A percentile compares a stretch with the other conserved stretches of the same genome.
phyloP scores from a whole-genome alignment of 2,797 vertebrate species.

The Crypturellus tataupa region DNA sequence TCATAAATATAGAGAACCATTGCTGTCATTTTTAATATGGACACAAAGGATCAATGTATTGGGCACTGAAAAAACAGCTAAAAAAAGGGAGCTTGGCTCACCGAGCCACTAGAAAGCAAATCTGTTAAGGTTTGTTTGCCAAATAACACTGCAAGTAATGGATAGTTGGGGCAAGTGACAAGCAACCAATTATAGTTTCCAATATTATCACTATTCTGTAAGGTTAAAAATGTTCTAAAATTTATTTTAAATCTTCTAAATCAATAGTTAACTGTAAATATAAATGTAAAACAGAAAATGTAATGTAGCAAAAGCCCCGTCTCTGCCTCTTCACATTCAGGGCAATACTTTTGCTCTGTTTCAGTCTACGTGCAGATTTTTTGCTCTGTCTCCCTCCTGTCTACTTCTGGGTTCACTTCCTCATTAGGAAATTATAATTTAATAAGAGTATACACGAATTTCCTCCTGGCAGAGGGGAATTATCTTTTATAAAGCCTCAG shows the following conservation, averaged over 20 bases:
- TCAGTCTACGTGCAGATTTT: neutral
- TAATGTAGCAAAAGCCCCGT: neutral
- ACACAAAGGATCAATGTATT: neutral
- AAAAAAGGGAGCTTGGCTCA: neutral
- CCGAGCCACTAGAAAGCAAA: neutral
- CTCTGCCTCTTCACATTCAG: neutral
- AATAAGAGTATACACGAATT: neutral
- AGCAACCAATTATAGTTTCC: neutral
- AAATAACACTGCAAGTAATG: neutral
- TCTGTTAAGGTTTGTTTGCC: neutral
- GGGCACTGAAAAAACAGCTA: neutral
- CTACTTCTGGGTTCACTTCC: neutral
- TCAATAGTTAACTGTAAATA: neutral
- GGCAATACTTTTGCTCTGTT: neutral
- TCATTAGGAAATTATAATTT: neutral
- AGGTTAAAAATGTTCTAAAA: neutral
- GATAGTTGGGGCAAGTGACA: neutral
- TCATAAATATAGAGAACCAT: neutral
- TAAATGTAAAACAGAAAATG: neutral
- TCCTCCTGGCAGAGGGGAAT: neutral
- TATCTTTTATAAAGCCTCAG: constrained; percentile 26
- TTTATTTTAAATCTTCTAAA: neutral
- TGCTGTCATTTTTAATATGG: neutral
- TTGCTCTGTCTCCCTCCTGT: neutral
- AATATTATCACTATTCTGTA: neutral